phyloP scores from a whole-genome alignment of 30 jellyfish, hydroid and myxozoan species.

The Aurelia sp. region DNA sequence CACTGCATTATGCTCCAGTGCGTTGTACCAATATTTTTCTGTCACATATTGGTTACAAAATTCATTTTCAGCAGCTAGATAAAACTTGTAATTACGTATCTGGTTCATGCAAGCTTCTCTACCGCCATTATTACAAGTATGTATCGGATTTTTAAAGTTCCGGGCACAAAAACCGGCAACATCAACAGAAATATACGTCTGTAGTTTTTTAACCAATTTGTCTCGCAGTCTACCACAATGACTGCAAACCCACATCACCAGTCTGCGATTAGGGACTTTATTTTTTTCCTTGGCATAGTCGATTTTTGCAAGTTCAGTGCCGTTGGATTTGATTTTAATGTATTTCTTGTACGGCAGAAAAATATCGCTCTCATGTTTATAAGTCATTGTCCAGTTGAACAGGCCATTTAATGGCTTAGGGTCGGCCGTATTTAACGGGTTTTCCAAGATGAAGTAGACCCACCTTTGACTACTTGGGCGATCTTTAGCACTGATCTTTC shows the following conservation, averaged over 20 bases:
- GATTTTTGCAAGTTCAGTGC: background rate
- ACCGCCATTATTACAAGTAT: conserved; percentile 45
- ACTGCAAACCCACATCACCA: conserved; percentile 68
- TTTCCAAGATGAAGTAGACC: conserved; percentile 92
- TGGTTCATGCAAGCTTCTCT: conserved; percentile 35
- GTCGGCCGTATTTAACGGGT: conserved; percentile 82
- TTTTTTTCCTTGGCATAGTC: conserved; percentile 58
- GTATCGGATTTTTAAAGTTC: background rate
- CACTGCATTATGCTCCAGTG: conserved; percentile 51
- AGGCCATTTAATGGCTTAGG: conserved; percentile 73
- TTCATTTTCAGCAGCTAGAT: conserved; percentile 58
- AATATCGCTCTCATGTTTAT: conserved; percentile 62
- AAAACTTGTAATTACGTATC: conserved; percentile 20
- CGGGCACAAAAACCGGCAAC: conserved; percentile 76
- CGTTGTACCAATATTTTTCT: conserved; percentile 75
- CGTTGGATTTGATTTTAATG: background rate
- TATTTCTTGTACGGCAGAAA: conserved; percentile 55
- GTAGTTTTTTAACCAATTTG: conserved; percentile 19
- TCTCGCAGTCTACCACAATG: conserved; percentile 74
- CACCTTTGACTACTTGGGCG: conserved; percentile 82
- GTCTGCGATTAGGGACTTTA: conserved; percentile 2
- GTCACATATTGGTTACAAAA: conserved; percentile 76
- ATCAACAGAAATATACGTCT: conserved; percentile 26
- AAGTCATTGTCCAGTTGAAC: conserved; percentile 88
- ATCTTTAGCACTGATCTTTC: background rate